A percentile compares a stretch with the other conserved stretches of the same genome.
Conservation (phyloP, 2,113 vertebrate species). For the Brachypteracias leptosomus region DNA sequence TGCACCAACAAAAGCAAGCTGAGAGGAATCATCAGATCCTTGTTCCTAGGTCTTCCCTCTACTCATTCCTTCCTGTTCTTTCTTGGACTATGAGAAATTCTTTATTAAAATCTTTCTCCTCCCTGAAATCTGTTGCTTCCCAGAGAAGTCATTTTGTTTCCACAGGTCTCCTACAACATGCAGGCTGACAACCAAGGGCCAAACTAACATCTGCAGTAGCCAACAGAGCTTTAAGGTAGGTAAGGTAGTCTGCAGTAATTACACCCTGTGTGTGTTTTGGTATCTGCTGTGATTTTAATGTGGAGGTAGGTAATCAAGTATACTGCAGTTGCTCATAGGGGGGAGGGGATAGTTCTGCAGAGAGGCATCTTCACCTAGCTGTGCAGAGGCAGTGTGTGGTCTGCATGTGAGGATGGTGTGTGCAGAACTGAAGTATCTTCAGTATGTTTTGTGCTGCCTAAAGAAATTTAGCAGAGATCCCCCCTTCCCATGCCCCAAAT, state of each 20-base stretch:
- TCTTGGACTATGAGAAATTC: not conserved
- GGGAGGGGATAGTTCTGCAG: not conserved
- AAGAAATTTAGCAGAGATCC: not conserved
- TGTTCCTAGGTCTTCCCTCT: not conserved
- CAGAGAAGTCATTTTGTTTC: not conserved
- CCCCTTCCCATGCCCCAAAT: not conserved
- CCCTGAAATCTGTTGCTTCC: not conserved
- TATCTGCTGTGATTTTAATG: not conserved
- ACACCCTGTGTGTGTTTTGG: not conserved
- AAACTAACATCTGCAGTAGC: not conserved
- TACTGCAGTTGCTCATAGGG: not conserved
- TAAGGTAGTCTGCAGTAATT: not conserved
- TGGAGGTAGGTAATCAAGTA: not conserved
- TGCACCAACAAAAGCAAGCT: not conserved
- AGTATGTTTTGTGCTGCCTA: not conserved
- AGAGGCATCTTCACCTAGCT: not conserved
- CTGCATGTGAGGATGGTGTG: fast-evolving
- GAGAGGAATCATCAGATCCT: not conserved
- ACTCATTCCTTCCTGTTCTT: not conserved
- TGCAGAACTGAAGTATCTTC: not conserved
- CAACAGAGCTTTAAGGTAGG: not conserved
- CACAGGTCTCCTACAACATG: not conserved
- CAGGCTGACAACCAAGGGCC: not conserved
- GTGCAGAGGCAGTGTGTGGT: not conserved
- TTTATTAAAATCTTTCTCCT: not conserved